These are phyloP conservation scores for Meloidogyne exigua DNA, from an alignment of 1,140 invertebrate genomes.

Conservation along the genomic window DNA sequence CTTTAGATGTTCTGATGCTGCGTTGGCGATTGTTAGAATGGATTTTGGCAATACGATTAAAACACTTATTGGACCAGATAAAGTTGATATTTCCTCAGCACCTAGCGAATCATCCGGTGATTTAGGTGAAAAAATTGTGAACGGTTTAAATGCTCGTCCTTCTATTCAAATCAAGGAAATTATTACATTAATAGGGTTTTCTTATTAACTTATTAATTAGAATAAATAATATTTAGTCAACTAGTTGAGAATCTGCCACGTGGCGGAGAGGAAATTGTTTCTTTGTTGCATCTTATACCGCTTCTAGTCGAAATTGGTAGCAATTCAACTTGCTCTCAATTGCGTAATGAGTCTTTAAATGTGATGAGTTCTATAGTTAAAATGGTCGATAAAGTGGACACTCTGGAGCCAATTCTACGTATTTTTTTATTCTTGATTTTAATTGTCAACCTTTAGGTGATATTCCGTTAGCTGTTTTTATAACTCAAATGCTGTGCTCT, in stretches of 20 bases:
- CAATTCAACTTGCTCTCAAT: slow-evolving; percentile 41
- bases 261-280: slow-evolving; percentile 12
- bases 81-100: slow-evolving; percentile 14
- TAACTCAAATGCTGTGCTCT: slow-evolving; percentile 46
- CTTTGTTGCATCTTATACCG: slow-evolving; percentile 47
- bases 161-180: slow-evolving; percentile 57
- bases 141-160: slow-evolving; percentile 46
- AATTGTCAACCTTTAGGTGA: slow-evolving; percentile 26
- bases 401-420: slow-evolving; percentile 25
- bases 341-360: slow-evolving; percentile 48
- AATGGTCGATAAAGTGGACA: slow-evolving; percentile 48
- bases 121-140: neutral
- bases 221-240: slow-evolving; percentile 45
- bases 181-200: slow-evolving; percentile 51
- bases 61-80: slow-evolving; percentile 50
- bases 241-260: slow-evolving; percentile 52
- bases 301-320: slow-evolving; percentile 57
- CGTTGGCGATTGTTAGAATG: slow-evolving; percentile 53
- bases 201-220: neutral
- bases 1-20: slow-evolving; percentile 50
- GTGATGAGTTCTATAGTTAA: slow-evolving; percentile 47
- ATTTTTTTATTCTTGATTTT: neutral
- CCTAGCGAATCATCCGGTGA: neutral
- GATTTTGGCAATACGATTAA: slow-evolving; percentile 52
- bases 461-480: slow-evolving; percentile 48